phyloP scores from a whole-genome alignment of 2,113 vertebrate species.

The Labeo catla region DNA sequence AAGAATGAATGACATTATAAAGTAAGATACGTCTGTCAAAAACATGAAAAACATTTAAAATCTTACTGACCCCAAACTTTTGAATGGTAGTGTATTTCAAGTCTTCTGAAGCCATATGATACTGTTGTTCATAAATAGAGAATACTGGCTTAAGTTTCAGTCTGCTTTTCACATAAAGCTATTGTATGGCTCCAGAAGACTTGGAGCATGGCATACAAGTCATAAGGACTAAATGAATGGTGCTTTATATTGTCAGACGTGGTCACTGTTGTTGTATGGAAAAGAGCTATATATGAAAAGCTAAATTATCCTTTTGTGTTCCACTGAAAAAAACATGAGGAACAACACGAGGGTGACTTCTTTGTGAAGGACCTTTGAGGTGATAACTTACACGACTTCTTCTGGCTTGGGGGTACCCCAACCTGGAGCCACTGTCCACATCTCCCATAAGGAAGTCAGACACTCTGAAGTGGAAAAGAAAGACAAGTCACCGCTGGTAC shows the following conservation, averaged over 20 bases:
- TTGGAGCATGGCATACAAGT: neutral
- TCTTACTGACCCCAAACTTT: neutral
- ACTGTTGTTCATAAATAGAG: neutral
- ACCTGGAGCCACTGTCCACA: conserved; percentile 88
- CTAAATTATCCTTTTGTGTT: neutral
- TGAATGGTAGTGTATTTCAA: neutral
- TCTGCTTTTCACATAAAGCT: neutral
- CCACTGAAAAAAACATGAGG: neutral
- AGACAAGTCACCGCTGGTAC: neutral
- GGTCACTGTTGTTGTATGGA: neutral
- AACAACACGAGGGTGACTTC: neutral
- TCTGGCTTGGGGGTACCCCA: conserved; percentile 86
- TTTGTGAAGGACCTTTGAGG: neutral
- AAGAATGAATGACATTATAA: neutral
- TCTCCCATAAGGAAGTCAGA: conserved; percentile 99
- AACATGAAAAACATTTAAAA: neutral
- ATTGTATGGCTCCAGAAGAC: neutral
- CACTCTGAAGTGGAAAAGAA: conserved; percentile 78
- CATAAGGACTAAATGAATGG: neutral
- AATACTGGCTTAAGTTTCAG: neutral
- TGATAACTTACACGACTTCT: conserved; percentile 85
- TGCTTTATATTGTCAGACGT: neutral
- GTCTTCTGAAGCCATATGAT: neutral
- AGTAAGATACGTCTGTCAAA: neutral
- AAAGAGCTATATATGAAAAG: neutral